These are phyloP conservation scores for Chloroceryle amazona DNA, from an alignment of 2,797 vertebrate genomes.

Conservation along the genomic window DNA sequence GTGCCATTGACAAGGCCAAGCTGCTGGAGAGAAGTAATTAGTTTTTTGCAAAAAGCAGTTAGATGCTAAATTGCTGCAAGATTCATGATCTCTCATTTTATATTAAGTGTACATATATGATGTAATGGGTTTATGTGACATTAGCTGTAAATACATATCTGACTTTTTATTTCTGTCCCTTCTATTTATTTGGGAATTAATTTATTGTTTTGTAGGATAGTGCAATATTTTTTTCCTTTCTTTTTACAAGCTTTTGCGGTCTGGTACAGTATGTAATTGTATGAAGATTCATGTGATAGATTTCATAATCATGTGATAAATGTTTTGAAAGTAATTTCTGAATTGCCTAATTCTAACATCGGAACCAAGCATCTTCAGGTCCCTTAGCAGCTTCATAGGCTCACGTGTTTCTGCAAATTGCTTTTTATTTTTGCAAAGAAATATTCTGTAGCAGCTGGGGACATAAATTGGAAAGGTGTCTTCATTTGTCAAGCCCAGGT, in stretches of 20 bases:
- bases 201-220: not conserved
- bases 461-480: not conserved
- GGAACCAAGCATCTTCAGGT: not conserved
- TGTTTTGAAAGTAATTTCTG: constrained; percentile 20
- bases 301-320: constrained; percentile 22
- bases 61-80: not conserved
- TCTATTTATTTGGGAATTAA: not conserved
- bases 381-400: not conserved
- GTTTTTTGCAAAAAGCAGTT: not conserved
- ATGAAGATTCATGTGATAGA: not conserved
- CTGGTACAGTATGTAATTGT: not conserved
- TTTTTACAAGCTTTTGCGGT: not conserved
- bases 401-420: accelerated
- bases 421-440: constrained; percentile 15
- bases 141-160: not conserved
- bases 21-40: not conserved
- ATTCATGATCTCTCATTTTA: not conserved
- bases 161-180: not conserved
- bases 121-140: not conserved
- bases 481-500: not conserved
- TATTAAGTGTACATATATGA: not conserved
- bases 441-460: not conserved
- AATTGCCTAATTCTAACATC: not conserved
- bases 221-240: too few relatives aligned
- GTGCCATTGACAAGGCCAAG: not conserved